phyloP scores from a whole-genome alignment of 2,888 invertebrate genomes.

The Anthophora plumipes region DNA sequence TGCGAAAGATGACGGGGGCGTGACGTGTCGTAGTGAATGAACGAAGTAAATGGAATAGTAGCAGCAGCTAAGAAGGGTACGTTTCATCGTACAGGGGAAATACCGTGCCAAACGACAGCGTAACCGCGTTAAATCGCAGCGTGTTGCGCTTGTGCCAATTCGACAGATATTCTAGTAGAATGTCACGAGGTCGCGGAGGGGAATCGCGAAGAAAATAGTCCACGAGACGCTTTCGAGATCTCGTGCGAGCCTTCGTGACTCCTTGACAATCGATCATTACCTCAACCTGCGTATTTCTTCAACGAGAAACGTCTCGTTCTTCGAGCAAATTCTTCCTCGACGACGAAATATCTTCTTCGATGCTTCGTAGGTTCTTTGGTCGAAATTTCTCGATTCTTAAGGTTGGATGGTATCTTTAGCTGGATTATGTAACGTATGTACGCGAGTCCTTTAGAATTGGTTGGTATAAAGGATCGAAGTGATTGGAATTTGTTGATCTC shows the following conservation, averaged over 20 bases:
- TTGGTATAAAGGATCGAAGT: too few relatives aligned
- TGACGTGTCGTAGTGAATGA: slow-evolving; percentile 1
- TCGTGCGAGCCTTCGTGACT: background rate
- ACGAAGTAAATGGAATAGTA: background rate
- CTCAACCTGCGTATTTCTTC: background rate
- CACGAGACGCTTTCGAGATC: slow-evolving; percentile 2
- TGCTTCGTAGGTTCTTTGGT: too few relatives aligned
- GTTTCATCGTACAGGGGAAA: background rate
- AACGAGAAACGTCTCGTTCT: too few relatives aligned
- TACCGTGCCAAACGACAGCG: slow-evolving; percentile 15
- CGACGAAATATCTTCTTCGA: too few relatives aligned
- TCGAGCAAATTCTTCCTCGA: too few relatives aligned
- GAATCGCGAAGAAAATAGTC: slow-evolving; percentile 31
- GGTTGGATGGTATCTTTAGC: too few relatives aligned
- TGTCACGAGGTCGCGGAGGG: slow-evolving; percentile 59
- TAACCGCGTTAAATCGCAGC: slow-evolving; percentile 18
- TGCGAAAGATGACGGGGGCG: background rate
- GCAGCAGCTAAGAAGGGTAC: background rate
- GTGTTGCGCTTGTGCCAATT: slow-evolving; percentile 49
- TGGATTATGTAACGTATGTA: too few relatives aligned
- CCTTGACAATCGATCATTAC: background rate
- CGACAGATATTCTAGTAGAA: slow-evolving; percentile 65
- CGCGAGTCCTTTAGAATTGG: too few relatives aligned
- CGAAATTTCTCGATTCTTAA: too few relatives aligned
- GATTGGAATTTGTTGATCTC: too few relatives aligned